Conservation (phyloP, 2,797 vertebrate genomes). For the Oreochromis grahami region DNA sequence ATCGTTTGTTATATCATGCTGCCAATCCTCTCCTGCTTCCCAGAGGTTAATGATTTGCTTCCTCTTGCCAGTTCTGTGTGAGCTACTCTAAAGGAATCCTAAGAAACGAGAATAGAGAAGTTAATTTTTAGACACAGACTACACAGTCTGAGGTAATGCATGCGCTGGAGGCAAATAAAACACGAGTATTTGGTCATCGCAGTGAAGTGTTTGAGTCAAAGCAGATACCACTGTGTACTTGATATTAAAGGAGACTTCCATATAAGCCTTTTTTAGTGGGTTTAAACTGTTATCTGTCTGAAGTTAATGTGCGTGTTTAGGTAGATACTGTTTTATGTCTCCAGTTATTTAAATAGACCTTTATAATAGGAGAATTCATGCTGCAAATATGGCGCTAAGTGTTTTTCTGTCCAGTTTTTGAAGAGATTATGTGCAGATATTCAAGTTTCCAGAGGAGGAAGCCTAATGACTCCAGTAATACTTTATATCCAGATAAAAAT, state of each 20-base stretch:
- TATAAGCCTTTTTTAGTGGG: background rate
- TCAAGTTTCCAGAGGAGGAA: background rate
- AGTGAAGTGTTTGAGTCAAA: background rate
- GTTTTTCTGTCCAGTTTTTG: background rate
- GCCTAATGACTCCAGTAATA: background rate
- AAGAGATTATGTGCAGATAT: background rate
- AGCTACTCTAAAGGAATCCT: background rate
- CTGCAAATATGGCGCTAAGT: background rate
- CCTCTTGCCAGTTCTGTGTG: background rate
- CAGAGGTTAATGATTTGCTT: constrained; percentile 28
- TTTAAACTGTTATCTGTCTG: background rate
- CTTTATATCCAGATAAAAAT: background rate
- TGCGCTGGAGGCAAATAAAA: background rate
- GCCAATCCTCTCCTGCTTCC: background rate
- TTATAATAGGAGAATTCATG: background rate
- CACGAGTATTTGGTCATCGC: background rate
- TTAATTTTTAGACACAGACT: background rate
- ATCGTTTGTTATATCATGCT: background rate
- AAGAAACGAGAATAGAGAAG: background rate
- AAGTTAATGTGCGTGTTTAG: background rate
- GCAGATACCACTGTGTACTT: background rate
- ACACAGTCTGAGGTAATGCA: background rate
- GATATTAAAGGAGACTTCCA: background rate
- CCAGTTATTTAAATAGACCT: background rate
- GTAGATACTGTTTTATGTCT: background rate